These are phyloP conservation scores for Alectoris magna DNA, from an alignment of 2,797 vertebrate species.

Conservation along the genomic window DNA sequence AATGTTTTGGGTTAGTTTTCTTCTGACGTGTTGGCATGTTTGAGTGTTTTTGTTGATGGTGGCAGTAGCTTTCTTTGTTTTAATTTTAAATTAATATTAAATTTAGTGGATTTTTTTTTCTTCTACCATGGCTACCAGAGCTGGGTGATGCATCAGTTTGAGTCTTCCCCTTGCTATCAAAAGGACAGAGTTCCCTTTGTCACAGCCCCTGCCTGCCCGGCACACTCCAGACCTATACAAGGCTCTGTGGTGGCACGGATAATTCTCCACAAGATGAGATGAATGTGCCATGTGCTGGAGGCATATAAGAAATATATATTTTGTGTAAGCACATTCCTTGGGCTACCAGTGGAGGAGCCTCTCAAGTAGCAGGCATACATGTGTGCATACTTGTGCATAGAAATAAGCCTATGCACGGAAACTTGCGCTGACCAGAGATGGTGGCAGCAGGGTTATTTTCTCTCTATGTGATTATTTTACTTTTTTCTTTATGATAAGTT, in stretches of 20 bases:
- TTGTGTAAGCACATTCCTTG: background rate
- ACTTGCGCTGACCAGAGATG: background rate
- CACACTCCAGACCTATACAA: fast-evolving
- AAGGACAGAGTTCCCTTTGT: background rate
- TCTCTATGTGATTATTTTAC: constrained; percentile 46
- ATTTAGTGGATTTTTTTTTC: background rate
- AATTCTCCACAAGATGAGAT: fast-evolving
- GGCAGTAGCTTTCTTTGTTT: background rate
- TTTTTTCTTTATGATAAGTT: constrained; percentile 70
- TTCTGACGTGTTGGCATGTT: background rate
- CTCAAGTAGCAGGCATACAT: fast-evolving
- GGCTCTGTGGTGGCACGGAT: fast-evolving
- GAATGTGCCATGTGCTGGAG: fast-evolving
- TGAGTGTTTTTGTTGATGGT: background rate
- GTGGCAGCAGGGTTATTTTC: background rate
- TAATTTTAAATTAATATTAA: background rate
- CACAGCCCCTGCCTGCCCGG: background rate
- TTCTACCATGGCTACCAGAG: fast-evolving
- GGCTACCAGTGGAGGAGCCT: background rate
- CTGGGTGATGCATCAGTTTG: background rate
- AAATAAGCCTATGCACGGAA: background rate
- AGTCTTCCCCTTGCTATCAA: background rate
- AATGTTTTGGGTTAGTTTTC: background rate
- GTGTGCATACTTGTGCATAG: background rate
- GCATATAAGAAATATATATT: fast-evolving